A percentile compares a stretch with the other conserved stretches of the same genome.
phyloP scores from a whole-genome alignment of 2,888 invertebrate genomes.

The Cybosia mesomella region DNA sequence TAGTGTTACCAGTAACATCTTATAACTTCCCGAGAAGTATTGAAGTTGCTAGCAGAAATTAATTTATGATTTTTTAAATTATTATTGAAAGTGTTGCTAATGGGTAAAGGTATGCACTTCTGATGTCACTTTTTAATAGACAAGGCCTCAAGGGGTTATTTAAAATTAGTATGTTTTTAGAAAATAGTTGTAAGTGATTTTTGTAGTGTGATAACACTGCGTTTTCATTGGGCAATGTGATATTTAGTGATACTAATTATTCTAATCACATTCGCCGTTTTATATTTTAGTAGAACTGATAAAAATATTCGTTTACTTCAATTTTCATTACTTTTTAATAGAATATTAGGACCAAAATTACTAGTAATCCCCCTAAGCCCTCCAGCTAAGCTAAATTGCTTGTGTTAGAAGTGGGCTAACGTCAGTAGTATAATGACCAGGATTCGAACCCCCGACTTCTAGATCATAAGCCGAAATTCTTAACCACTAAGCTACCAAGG shows the following conservation, averaged over 20 bases:
- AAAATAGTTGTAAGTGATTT: constrained; percentile 31
- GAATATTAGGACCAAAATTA: too few species aligned
- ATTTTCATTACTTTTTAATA: background rate
- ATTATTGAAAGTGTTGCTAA: constrained; percentile 19
- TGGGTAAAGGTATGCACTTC: constrained; percentile 43
- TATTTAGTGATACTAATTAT: constrained; percentile 28
- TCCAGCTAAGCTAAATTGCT: too few species aligned
- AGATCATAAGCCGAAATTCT: too few species aligned
- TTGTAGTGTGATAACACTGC: constrained; percentile 35
- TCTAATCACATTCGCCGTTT: constrained; percentile 20
- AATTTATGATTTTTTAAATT: background rate
- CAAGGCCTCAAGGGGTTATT: constrained; percentile 31
- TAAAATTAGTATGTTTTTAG: constrained; percentile 29
- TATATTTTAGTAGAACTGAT: constrained; percentile 30
- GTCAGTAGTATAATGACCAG: too few species aligned
- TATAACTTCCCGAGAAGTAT: constrained; percentile 21
- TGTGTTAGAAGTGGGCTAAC: too few species aligned
- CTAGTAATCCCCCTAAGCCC: too few species aligned
- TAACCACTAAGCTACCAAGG: too few species aligned
- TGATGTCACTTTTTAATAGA: constrained; percentile 19
- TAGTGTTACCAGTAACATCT: constrained; percentile 38
- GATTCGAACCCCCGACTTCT: too few species aligned
- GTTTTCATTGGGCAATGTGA: constrained; percentile 24
- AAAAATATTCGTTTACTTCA: background rate
- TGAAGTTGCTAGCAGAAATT: constrained; percentile 19